Base-by-base conservation (phyloP, 2,888 invertebrate genomes). In the Tenthredo mesomela region DNA sequence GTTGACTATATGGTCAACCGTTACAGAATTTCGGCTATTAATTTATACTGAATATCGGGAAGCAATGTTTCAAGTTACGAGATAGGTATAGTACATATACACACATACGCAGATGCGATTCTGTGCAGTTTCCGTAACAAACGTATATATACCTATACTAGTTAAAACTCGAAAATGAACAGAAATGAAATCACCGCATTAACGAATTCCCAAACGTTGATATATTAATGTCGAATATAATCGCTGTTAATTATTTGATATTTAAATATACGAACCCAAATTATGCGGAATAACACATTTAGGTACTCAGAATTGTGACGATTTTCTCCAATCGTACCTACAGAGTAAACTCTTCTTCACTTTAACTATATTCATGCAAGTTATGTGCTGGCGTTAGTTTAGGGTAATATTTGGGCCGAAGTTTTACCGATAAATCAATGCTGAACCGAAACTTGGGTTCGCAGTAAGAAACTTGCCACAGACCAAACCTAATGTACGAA, bases 391-490 rank as follows among this genome's bases (percentile, higher is more conserved):
- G 25, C 61, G 21, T 61, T 33, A 67, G 67, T 67, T 67, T 67
- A 29, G 67, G 67, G 67, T 80, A 80, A 80, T 37, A 80, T 61
- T 61, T n/a, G 18, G 1, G 18, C n/a, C 58, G 40, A 80, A 80
- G 50, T 80, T 80, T 5, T 10, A 15, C 58, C 80, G 80, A 80
- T 80, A 61, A 80, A 80, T 58, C 80, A 80, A 80, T 80, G 58
- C 40, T 33, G 10, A 37, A 10, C 21, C 15, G 12, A n/a, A 54
- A 37, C 25, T 33, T 54, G 29, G 33, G 10, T 78, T 47, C n/a
- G 58, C 25, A 78, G 80, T 25, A 80, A 80, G 80, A 80, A 80
- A 80, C 80, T 80, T 80, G 37, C 58, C 80, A 40, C 37, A 61
- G 10, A 21, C 25, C 50, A 37, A 58, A 58, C 61, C 61, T 61